Evolutionary conservation across 2,113 vertebrate genomes (phyloP), one percentile per base, ranked within the genome.

Genomic region (Myrmophylax atrothorax): DNA sequence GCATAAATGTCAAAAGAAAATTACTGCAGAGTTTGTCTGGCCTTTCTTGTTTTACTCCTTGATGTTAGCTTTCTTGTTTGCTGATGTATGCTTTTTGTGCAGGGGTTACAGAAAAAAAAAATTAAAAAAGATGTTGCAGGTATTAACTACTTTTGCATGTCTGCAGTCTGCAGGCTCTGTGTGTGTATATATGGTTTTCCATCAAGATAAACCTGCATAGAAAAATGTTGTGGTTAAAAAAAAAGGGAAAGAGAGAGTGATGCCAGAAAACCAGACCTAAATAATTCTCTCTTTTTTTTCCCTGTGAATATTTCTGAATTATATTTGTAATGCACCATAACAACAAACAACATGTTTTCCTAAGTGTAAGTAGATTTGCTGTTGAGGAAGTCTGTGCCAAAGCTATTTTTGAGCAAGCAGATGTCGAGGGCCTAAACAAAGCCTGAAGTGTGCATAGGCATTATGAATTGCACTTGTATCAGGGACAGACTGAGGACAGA

Each of bases 1-100:
- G 80, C 87, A 87, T 91, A 97, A 98, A 98, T 97, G 97, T 98
- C 96, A 96, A 81, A 97, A 96, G 95, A 98, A 98, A 98, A 97
- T 97, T 97, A 96, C 96, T 96, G 92, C 93, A 62, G 94, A 95
- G 93, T 70, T 94, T 96, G 94, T 84, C 87, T 94, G 81, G 91
- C 95, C 95, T 96, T 95, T 96, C 95, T 97, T 96, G 62, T 86
- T 95, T 94, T 84, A 94, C 46, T 96, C 94, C 81, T 92, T 94
- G 89, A 64, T 84, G 88, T 87, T 94, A 78, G 73, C 64, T 83
- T 93, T 31, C 56, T 81, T 91, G 78, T 95, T 96, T 96, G 86
- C 84, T 92, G 92, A 92, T 93, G 31, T 86, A 50, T 78, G 91
- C 70, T 84, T 92, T 94, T 87, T 88, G n/a, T 81, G 28, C 66